Conservation (phyloP, 2,888 invertebrate genomes). For the Drosophila paracracens region DNA sequence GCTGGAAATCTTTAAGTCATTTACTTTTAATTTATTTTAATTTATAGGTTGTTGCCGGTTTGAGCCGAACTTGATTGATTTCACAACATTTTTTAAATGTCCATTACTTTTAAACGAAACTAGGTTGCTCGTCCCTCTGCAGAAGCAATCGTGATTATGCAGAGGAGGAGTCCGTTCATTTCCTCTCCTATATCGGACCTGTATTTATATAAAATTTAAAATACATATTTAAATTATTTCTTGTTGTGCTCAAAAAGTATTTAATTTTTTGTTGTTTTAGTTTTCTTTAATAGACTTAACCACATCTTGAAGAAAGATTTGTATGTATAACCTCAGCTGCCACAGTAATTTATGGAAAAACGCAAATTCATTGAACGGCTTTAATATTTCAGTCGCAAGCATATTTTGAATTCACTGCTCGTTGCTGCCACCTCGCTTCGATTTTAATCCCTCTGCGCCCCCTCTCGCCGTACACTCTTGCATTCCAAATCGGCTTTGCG, state of each 20-base stretch:
- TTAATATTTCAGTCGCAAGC: slow-evolving; percentile 21
- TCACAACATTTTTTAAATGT: too few relatives aligned
- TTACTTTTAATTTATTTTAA: neutral
- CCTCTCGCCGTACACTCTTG: slow-evolving; percentile 38
- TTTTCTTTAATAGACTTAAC: too few relatives aligned
- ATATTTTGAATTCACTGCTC: slow-evolving; percentile 22
- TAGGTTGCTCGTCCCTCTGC: neutral
- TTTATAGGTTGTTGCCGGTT: neutral
- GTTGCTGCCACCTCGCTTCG: neutral
- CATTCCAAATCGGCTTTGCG: slow-evolving; percentile 62
- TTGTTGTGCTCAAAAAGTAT: neutral
- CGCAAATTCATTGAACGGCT: neutral
- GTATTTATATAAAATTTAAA: neutral
- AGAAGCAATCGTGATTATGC: too few relatives aligned
- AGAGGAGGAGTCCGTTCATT: neutral
- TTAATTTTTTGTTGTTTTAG: too few relatives aligned
- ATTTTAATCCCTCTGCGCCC: slow-evolving; percentile 40
- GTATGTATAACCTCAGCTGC: neutral
- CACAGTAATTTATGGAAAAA: neutral
- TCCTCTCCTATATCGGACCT: neutral
- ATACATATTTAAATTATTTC: neutral
- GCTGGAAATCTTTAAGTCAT: neutral
- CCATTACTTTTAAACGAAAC: neutral
- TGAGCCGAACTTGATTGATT: too few relatives aligned
- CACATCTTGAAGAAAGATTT: neutral